Evolutionary conservation across 2,113 vertebrate species (phyloP).

Genomic region (Brachionichthys hirsutus): DNA sequence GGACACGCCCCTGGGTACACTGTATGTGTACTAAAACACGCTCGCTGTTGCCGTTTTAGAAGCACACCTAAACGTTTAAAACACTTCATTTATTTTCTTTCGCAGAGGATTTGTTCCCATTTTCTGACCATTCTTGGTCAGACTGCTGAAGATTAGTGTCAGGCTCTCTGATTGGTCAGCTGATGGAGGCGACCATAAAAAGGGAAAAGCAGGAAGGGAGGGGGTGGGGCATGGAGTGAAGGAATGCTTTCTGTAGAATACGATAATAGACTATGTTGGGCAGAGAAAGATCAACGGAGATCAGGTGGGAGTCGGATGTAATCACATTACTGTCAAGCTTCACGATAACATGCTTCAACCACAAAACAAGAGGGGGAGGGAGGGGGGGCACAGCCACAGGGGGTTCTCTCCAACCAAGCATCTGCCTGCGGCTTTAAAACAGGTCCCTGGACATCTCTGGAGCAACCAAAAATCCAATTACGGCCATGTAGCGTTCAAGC

Average conservation of each 20-base stretch:
- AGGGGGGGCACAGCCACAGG: too few species aligned
- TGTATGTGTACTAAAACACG: too few species aligned
- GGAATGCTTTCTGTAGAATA: not conserved
- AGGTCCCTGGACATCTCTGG: not conserved
- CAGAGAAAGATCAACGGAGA: constrained; percentile 3
- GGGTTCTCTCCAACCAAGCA: too few species aligned
- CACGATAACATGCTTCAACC: constrained; percentile 19
- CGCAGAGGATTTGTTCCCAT: too few species aligned
- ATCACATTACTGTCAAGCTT: constrained; percentile 5
- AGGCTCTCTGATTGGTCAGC: not conserved
- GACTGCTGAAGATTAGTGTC: not conserved
- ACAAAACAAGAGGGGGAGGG: too few species aligned
- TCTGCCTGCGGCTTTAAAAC: constrained; percentile 1
- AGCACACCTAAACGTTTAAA: too few species aligned
- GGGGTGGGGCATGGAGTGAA: not conserved
- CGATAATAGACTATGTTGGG: constrained; percentile 4
- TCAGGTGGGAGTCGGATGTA: not conserved
- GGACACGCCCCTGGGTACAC: too few species aligned
- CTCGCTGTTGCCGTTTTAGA: too few species aligned
- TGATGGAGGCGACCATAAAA: constrained; percentile 44
- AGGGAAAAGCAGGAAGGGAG: constrained; percentile 12
- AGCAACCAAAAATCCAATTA: constrained; percentile 7
- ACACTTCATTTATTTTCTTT: too few species aligned
- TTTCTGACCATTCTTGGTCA: constrained; percentile 40
- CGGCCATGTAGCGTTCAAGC: constrained; percentile 1